Percentiles rank a stretch among this genome's conserved stretches.
Conservation (phyloP, 2,797 vertebrate genomes). For the Enoplosus armatus region DNA sequence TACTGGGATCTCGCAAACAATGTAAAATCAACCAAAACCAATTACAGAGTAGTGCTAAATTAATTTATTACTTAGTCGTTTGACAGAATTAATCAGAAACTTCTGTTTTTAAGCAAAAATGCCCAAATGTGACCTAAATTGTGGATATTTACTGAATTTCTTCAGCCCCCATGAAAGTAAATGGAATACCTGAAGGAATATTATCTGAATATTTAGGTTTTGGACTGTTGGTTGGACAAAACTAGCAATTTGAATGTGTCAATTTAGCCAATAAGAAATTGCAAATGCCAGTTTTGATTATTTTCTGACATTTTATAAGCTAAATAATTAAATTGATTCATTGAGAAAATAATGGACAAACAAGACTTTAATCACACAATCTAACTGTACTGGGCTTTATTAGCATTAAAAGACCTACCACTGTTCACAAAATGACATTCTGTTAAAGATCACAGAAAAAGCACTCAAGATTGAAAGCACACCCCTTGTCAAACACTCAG, state of each 20-base stretch:
- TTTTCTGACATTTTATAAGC: not conserved
- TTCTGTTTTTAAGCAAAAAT: no score
- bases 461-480: not conserved
- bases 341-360: not conserved
- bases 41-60: not conserved
- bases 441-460: not conserved
- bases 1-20: not conserved
- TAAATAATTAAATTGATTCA: not conserved
- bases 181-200: not conserved
- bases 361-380: not conserved
- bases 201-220: not conserved
- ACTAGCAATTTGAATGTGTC: not conserved
- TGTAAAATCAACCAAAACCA: not conserved
- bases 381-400: not conserved
- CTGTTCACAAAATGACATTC: not conserved
- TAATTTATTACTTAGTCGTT: not conserved
- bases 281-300: not conserved
- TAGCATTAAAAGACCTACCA: not conserved
- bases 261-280: not conserved
- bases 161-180: not conserved
- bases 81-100: not conserved
- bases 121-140: not conserved
- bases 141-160: not conserved
- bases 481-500: not conserved
- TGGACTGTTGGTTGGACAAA: no score